Evolutionary conservation across 2,113 vertebrate species (phyloP), one percentile per base, ranked within the genome.

Genomic region (Muntiacus muntjak): DNA sequence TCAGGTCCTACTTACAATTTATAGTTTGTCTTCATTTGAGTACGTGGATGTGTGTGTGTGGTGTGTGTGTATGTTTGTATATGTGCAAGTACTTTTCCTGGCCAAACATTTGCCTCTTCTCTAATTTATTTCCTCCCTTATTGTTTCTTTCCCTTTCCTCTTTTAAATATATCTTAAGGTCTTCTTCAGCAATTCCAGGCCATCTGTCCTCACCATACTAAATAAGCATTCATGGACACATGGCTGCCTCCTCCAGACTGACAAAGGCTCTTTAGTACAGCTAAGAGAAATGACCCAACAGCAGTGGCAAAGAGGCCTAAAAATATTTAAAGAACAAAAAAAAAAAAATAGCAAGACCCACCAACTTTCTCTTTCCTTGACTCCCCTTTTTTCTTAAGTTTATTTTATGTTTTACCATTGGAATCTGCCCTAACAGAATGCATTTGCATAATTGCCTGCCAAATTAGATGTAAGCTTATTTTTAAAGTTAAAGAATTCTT

Each of bases 271-370:
- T 84, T 96, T 79, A 97, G 67, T 45, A 74, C 5, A 90, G 83
- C 74, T 97, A 82, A 97, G 96, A 95, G 67, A 97, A 60, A 54
- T 16, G 36, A 96, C 94, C 92, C 7, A 87, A 21, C 93, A 96
- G 47, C 74, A 88, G 62, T 85, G 94, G 87, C 54, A 85, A 97
- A 97, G 94, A 96, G 86, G 84, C 95, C 95, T 98, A 98, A 98
- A 98, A 98, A 97, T 98, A 98, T 97, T 96, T 97, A 97, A 98
- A 98, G 91, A 58, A 87, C 14, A 94, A 95, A 84, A 78, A 74
- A 92, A 91, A 87, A 87, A 97, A 97, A 87, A 85, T 36, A 94
- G 90, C 71, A 94, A 97, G 95, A 93, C 92, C 74, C 94, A 97
- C 95, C 76, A 96, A 97, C 94, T 98, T 98, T 98, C 82, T 98